Evolutionary conservation across 2,888 invertebrate genomes (phyloP).

Genomic region (Nymphalis polychloros): DNA sequence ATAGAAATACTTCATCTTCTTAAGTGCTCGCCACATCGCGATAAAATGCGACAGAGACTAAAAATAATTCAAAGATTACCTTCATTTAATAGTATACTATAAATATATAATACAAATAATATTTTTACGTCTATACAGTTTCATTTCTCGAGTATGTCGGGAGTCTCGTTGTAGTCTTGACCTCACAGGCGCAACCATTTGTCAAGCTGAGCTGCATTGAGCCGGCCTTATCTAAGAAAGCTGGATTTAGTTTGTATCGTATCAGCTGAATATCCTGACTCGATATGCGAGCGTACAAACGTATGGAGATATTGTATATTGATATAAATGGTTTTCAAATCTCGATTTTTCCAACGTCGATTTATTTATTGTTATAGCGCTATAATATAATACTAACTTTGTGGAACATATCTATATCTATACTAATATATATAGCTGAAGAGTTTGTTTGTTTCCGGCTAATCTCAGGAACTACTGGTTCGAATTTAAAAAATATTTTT

Average conservation of each 20-base stretch:
- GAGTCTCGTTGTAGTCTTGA: slow-evolving; percentile 46
- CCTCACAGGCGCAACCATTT: slow-evolving; percentile 66
- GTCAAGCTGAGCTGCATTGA: slow-evolving; percentile 72
- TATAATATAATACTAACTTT: neutral
- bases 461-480: too few species aligned
- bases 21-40: slow-evolving; percentile 19
- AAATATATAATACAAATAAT: neutral
- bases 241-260: slow-evolving; percentile 61
- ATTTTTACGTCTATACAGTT: slow-evolving; percentile 11
- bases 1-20: neutral
- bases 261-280: slow-evolving; percentile 62
- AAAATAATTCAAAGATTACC: slow-evolving; percentile 26
- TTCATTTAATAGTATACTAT: slow-evolving; percentile 20
- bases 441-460: too few species aligned
- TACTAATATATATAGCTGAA: too few species aligned
- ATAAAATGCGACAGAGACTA: slow-evolving; percentile 22
- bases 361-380: neutral
- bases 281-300: slow-evolving; percentile 49
- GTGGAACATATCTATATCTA: too few species aligned
- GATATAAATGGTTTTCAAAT: slow-evolving; percentile 14
- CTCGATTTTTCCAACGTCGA: slow-evolving; percentile 3
- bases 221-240: slow-evolving; percentile 68
- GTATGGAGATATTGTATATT: slow-evolving; percentile 15
- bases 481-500: too few species aligned
- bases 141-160: slow-evolving; percentile 28